Base-by-base conservation (phyloP, 1,140 invertebrate genomes). In the Orussus abietinus region DNA sequence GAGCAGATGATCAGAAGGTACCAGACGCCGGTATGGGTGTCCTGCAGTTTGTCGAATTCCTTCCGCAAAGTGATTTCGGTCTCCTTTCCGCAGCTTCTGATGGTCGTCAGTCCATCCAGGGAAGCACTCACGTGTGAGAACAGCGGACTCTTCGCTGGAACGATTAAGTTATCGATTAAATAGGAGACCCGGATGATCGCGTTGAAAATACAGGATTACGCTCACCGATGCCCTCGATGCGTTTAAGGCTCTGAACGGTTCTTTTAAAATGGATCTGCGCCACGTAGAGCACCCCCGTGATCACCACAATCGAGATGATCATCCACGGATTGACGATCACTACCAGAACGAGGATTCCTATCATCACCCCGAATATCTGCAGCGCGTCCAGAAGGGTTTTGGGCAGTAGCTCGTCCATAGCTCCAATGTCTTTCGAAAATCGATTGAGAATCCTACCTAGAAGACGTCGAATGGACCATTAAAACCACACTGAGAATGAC, bases 121-220 rank as follows among this genome's bases (percentile, higher is more conserved):
- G 86, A 84, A 0, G 88, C 78, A 17, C 82, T 86, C 19, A 93
- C 75, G 46, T 93, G 88, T 0, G 87, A 86, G 57, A 90, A 91
- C 1, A 94, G 78, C 0, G 91, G 90, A 68, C 83, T 86, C 37
- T 82, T 79, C 10, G 78, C 81, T 84, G 48, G 19, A 74, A 68
- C 31, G 33, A 38, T 33, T 15, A n/a, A n/a, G n/a, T n/a, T n/a
- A n/a, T n/a, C n/a, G n/a, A n/a, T n/a, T n/a, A n/a, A n/a, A n/a
- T n/a, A n/a, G n/a, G n/a, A n/a, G n/a, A n/a, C n/a, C 5, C 6
- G 6, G 6, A 7, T 5, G 14, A 32, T 7, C 14, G 6, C 17
- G 19, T 9, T 29, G 5, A 11, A 1, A 45, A 20, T 22, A 4
- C 26, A 9, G 7, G 4, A 35, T 29, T n/a, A 31, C 25, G 57